Percentiles rank a stretch among this genome's conserved stretches.
Conservation (phyloP, 2,797 vertebrate species). For the Dallia pectoralis region DNA sequence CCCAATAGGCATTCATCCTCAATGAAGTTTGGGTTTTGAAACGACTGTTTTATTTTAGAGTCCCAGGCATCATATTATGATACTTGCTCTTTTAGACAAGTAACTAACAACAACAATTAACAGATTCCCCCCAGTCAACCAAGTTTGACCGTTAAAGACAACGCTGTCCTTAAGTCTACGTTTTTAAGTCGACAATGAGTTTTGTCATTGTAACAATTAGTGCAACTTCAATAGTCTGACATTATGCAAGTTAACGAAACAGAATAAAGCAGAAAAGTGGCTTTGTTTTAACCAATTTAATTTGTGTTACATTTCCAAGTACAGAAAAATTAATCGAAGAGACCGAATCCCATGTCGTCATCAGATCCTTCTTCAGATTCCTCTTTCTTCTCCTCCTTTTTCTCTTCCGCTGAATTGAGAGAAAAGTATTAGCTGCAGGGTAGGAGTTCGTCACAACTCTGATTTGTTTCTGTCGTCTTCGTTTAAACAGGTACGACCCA, state of each 20-base stretch:
- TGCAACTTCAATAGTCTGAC: neutral
- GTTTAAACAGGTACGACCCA: no score
- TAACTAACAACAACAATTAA: no score
- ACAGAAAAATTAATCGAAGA: slow-evolving; percentile 78
- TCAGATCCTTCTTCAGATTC: slow-evolving; percentile 84
- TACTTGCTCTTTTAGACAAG: no score
- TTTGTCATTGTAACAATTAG: neutral
- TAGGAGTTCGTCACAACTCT: neutral
- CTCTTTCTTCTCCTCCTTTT: slow-evolving; percentile 86
- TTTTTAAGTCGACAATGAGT: neutral
- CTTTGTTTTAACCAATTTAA: slow-evolving; percentile 69
- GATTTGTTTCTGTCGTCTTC: no score
- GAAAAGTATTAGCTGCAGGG: neutral
- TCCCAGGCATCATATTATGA: no score
- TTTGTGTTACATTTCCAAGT: slow-evolving; percentile 73
- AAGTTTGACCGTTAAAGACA: no score
- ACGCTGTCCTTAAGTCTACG: no score
- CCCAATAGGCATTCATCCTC: no score
- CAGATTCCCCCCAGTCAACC: no score
- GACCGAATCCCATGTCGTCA: slow-evolving; percentile 86
- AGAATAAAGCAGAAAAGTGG: neutral
- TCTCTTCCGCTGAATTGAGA: slow-evolving; percentile 77
- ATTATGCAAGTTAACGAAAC: neutral
- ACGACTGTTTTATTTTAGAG: no score
- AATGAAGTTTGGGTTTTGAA: no score